A percentile compares a stretch with the other conserved stretches of the same genome.
Conservation (phyloP, 2,797 vertebrate species). For the Danio choprae region DNA sequence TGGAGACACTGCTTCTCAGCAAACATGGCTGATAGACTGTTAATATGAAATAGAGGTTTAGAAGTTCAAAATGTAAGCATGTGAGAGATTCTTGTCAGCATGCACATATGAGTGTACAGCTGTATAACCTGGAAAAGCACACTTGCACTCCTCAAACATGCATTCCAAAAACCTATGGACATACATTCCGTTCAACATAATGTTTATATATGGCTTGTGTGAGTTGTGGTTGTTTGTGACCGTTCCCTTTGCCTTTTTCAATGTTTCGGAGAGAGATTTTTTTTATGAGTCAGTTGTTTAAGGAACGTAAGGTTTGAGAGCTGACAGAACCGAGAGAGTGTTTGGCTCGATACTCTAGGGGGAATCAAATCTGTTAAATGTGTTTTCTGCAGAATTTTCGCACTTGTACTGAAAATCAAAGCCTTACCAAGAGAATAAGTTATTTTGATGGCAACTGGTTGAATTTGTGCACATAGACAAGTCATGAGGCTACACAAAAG, state of each 20-base stretch:
- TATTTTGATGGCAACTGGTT: slow-evolving; percentile 16
- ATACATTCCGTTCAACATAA: slow-evolving; percentile 37
- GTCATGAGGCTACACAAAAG: slow-evolving; percentile 4
- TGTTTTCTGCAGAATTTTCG: slow-evolving; percentile 24
- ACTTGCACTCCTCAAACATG: slow-evolving; percentile 40
- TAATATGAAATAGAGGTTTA: slow-evolving; percentile 33
- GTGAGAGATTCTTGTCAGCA: slow-evolving; percentile 49
- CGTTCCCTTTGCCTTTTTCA: slow-evolving; percentile 38
- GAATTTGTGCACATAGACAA: slow-evolving; percentile 17
- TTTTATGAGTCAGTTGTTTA: slow-evolving; percentile 29
- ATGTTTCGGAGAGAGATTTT: slow-evolving; percentile 23
- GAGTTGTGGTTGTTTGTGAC: slow-evolving; percentile 43
- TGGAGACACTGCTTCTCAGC: slow-evolving; percentile 32
- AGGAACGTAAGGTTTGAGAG: slow-evolving; percentile 29
- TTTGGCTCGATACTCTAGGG: slow-evolving; percentile 28
- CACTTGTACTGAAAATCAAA: not conserved
- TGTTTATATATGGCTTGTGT: slow-evolving; percentile 34
- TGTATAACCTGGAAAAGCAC: slow-evolving; percentile 55
- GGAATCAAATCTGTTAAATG: slow-evolving; percentile 30
- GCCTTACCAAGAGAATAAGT: slow-evolving; percentile 32
- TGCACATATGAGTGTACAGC: slow-evolving; percentile 50
- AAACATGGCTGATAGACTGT: slow-evolving; percentile 50
- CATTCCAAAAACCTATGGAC: slow-evolving; percentile 51
- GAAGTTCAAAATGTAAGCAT: slow-evolving; percentile 38
- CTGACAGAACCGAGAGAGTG: slow-evolving; percentile 26